These are phyloP conservation scores for Conus betulinus DNA, from an alignment of 1,140 invertebrate genomes.

Conservation along the genomic window DNA sequence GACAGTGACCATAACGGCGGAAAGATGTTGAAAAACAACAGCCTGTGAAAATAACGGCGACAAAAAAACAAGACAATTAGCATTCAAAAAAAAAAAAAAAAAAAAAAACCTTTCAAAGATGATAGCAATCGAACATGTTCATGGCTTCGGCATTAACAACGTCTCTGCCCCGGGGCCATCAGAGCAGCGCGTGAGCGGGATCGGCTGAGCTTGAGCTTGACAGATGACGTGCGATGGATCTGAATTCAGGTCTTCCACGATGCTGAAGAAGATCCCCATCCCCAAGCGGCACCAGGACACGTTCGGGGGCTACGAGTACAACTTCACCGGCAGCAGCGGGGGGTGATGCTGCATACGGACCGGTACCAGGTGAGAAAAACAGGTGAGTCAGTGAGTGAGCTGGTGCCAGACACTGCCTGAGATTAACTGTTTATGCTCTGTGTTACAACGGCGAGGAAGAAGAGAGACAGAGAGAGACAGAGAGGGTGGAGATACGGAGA, in stretches of 20 bases:
- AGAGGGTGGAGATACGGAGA: neutral
- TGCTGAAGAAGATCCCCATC: conserved; percentile 66
- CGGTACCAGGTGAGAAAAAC: conserved; percentile 57
- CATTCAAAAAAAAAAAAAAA: neutral
- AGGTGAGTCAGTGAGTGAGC: neutral
- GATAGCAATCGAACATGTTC: neutral
- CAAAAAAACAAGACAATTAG: too few relatives aligned
- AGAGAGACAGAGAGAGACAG: neutral
- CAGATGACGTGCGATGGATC: too few relatives aligned
- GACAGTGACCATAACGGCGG: too few relatives aligned
- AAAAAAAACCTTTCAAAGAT: neutral
- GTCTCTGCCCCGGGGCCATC: neutral
- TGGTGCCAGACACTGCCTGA: too few relatives aligned
- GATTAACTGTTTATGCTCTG: too few relatives aligned
- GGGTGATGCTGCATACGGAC: conserved; percentile 68
- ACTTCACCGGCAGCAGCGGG: conserved; percentile 58
- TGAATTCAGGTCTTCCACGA: conserved; percentile 66
- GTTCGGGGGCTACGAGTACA: conserved; percentile 63
- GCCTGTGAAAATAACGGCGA: too few relatives aligned
- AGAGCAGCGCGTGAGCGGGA: neutral
- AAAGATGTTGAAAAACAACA: too few relatives aligned
- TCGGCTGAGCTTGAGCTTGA: neutral
- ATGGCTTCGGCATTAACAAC: neutral
- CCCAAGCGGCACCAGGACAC: conserved; percentile 66
- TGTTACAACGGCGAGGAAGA: neutral